These are phyloP conservation scores for Chalcosyrphus nemorum DNA, from an alignment of 2,888 invertebrate species.

Conservation along the genomic window DNA sequence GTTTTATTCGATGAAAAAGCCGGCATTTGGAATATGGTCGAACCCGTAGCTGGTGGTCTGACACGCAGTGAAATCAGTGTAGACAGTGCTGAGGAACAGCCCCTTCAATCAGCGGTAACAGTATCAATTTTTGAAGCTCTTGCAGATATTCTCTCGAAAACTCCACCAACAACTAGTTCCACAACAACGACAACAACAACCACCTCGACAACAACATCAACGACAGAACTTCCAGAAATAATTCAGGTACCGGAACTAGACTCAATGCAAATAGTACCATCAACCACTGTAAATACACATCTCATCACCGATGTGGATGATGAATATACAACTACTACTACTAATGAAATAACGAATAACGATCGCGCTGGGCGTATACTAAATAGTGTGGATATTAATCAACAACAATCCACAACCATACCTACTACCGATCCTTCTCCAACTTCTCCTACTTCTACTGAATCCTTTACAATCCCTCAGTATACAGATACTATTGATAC, in stretches of 20 bases:
- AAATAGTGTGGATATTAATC: constrained; percentile 66
- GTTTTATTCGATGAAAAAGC: constrained; percentile 48
- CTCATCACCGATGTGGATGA: constrained; percentile 67
- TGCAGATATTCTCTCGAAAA: constrained; percentile 83
- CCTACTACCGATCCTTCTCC: constrained; percentile 15
- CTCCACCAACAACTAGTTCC: constrained; percentile 72
- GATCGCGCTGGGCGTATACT: constrained; percentile 66
- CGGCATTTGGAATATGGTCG: constrained; percentile 74
- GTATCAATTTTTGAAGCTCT: constrained; percentile 85
- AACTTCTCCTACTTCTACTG: too few relatives aligned
- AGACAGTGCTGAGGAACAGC: constrained; percentile 81
- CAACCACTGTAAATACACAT: constrained; percentile 73
- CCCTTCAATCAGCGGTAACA: constrained; percentile 77
- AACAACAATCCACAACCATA: constrained; percentile 32
- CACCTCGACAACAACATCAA: constrained; percentile 74
- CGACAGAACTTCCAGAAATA: constrained; percentile 74
- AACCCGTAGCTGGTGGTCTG: constrained; percentile 74
- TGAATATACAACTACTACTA: constrained; percentile 74
- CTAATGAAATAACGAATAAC: constrained; percentile 74
- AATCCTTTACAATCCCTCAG: constrained; percentile 46
- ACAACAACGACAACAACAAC: constrained; percentile 73
- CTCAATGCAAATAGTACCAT: constrained; percentile 52
- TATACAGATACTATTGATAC: constrained; percentile 36
- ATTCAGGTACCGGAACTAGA: constrained; percentile 74
- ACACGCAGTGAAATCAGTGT: constrained; percentile 82